phyloP scores from a whole-genome alignment of 2,113 vertebrate genomes.

The Actinemys pallida region DNA sequence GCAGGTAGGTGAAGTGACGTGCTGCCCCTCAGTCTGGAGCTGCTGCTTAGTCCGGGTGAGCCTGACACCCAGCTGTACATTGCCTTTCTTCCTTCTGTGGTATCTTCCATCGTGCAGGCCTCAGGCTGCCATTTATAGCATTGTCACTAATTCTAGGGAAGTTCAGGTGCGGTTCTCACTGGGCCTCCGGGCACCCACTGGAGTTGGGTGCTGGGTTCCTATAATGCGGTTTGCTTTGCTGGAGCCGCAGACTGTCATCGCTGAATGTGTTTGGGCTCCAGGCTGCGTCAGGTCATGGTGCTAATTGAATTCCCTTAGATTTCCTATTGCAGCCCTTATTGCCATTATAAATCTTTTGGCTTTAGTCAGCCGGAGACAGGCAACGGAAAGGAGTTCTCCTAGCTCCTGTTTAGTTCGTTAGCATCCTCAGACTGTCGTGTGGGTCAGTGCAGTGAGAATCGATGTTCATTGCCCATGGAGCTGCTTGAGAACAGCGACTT shows the following conservation, averaged over 20 bases:
- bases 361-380: background rate
- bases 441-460: background rate
- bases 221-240: accelerated
- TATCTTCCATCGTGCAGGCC: background rate
- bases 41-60: accelerated
- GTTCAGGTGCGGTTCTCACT: background rate
- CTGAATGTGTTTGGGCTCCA: background rate
- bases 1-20: accelerated
- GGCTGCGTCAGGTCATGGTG: accelerated
- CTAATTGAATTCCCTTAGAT: constrained; percentile 11
- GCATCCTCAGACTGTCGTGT: background rate
- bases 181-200: background rate
- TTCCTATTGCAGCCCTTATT: background rate
- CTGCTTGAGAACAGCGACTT: background rate
- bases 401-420: background rate
- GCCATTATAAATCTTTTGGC: background rate
- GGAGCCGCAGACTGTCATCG: background rate
- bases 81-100: accelerated
- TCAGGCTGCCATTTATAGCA: background rate
- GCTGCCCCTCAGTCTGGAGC: background rate
- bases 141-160: background rate
- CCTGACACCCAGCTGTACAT: accelerated
- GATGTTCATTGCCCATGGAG: background rate
- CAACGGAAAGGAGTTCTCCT: background rate
- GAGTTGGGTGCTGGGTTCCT: background rate